Base-by-base conservation (phyloP, 2,888 invertebrate genomes). In the Lochmaea capreae region DNA sequence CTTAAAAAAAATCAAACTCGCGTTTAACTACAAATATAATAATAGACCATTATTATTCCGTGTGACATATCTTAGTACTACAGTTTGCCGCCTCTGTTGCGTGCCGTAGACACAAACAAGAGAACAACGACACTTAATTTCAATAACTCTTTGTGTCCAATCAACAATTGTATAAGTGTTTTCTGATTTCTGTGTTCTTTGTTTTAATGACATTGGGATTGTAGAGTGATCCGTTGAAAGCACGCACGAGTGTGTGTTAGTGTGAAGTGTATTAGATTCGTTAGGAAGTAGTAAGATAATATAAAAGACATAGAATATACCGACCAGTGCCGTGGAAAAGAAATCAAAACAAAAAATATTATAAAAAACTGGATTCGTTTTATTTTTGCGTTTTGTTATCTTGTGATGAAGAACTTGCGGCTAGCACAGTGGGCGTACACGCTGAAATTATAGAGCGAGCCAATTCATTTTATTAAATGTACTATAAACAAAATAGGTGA, bases 141-240 rank as follows among this genome's bases (percentile, higher is more conserved):
- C 72, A 65, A 73, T 73, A 73, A 69, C 68, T 68, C 67, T 73
- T 68, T 73, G 73, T 73, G 73, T 73, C 68, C 65, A 73, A 73
- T 73, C 68, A 73, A 73, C 73, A 68, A 73, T 73, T 57, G 68
- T 68, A 69, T 73, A 73, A 73, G 68, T 65, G n/a, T n/a, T 65
- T 65, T 57, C 39, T 58, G 63, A 70, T 63, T 70, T 63, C 42
- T 62, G 10, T 62, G 39, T 62, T 62, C 42, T 62, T 54, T 16
- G 59, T 33, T 59, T 59, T 59, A 59, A 59, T 59, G 59, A 33
- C 59, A 26, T 33, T 12, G 12, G 33, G 8, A 16, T 62, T 42
- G 33, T 22, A 68, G 46, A 61, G 26, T 68, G 68, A 61, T 61
- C 46, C 49, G 16, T 61, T 68, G 10, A 18, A 16, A 33, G 22